A percentile compares a stretch with the other conserved stretches of the same genome.
These are phyloP conservation scores for Lithophane leautieri DNA, from an alignment of 2,888 invertebrate genomes.

Conservation along the genomic window DNA sequence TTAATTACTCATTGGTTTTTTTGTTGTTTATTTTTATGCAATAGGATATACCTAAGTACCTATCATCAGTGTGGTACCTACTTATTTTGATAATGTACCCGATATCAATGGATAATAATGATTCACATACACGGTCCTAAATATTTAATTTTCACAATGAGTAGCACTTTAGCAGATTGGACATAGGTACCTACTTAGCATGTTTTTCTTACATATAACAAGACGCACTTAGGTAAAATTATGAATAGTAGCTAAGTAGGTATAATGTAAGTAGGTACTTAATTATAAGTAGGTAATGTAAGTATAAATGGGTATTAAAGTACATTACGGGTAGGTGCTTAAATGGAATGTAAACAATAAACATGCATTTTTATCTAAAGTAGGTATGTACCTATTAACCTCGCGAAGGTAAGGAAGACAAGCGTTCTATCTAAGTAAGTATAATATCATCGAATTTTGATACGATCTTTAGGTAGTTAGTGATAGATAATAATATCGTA, in stretches of 20 bases:
- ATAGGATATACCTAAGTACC: not conserved
- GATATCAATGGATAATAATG: conserved; percentile 4
- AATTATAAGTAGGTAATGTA: not conserved
- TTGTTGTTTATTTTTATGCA: conserved; percentile 30
- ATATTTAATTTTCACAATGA: conserved; percentile 7
- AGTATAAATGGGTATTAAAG: not conserved
- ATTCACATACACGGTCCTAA: conserved; percentile 13
- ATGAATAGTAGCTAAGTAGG: too few species aligned
- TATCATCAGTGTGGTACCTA: conserved; percentile 1
- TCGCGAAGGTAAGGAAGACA: not conserved
- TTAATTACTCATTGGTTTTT: conserved; percentile 18
- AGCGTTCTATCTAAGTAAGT: not conserved
- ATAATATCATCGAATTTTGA: not conserved
- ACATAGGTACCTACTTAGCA: not conserved
- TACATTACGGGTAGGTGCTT: not conserved
- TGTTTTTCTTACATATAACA: not conserved
- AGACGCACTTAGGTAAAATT: too few species aligned
- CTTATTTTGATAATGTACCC: not conserved
- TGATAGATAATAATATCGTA: too few species aligned
- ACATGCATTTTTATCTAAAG: conserved; percentile 14
- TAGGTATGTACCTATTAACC: too few species aligned
- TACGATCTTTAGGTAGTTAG: not conserved
- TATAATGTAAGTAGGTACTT: too few species aligned
- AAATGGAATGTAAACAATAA: conserved; percentile 11
- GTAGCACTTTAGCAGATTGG: not conserved